A percentile compares a stretch with the other conserved stretches of the same genome.
Conservation (phyloP, 2,888 invertebrate species). For the Acleris sparsana region DNA sequence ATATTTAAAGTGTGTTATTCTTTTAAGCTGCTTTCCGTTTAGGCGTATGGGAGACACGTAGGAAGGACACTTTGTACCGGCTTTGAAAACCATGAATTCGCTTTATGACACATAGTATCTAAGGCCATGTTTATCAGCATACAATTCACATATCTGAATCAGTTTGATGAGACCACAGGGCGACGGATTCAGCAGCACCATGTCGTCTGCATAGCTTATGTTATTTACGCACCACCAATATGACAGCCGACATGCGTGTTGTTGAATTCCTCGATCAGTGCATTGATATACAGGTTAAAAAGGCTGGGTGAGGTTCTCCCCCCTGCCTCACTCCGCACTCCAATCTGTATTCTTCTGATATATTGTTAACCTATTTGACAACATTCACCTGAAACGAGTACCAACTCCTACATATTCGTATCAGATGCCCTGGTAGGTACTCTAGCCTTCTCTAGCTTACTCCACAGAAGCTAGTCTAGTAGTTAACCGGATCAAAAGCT, state of each 20-base stretch:
- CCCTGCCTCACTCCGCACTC: conserved; percentile 10
- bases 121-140: too few relatives aligned
- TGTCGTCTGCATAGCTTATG: not conserved
- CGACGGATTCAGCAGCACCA: conserved; percentile 4
- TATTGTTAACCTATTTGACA: not conserved
- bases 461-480: not conserved
- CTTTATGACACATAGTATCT: not conserved
- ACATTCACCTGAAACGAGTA: too few relatives aligned
- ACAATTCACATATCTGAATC: not conserved
- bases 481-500: not conserved
- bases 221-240: not conserved
- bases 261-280: too few relatives aligned
- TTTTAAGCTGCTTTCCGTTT: not conserved
- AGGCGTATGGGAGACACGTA: conserved; percentile 1
- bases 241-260: too few relatives aligned
- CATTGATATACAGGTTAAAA: not conserved
- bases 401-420: too few relatives aligned
- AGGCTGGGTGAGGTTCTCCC: not conserved
- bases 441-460: not conserved
- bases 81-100: not conserved
- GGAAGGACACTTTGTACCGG: not conserved
- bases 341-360: not conserved
- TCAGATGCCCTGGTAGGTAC: too few relatives aligned
- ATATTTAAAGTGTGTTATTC: too few relatives aligned
- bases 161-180: not conserved